These are phyloP conservation scores for Metellina segmentata DNA, from an alignment of 2,888 invertebrate genomes.

Conservation along the genomic window DNA sequence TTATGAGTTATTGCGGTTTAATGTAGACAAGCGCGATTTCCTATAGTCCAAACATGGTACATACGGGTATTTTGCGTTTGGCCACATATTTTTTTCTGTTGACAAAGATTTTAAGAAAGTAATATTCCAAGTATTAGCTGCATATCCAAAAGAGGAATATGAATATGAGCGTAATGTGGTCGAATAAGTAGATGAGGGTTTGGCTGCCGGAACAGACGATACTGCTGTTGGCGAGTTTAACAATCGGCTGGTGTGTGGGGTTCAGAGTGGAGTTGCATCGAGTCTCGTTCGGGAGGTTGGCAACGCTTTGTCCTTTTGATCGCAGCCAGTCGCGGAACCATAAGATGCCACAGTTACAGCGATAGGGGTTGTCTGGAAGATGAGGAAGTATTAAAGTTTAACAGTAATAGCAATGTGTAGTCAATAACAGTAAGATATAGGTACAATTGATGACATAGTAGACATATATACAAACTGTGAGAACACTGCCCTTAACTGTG, in stretches of 20 bases:
- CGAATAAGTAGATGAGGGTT: background rate
- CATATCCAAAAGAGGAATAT: background rate
- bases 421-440: too few species aligned
- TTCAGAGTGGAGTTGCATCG: constrained; percentile 66
- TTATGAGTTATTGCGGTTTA: too few species aligned
- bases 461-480: too few species aligned
- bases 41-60: too few species aligned
- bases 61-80: too few species aligned
- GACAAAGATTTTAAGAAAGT: too few species aligned
- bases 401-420: background rate
- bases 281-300: constrained; percentile 76
- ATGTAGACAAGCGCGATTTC: too few species aligned
- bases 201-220: constrained; percentile 31
- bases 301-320: constrained; percentile 68
- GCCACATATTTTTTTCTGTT: too few species aligned
- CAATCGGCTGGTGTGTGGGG: constrained; percentile 66
- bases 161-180: background rate
- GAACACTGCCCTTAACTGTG: too few species aligned
- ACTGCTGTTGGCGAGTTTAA: constrained; percentile 67
- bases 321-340: constrained; percentile 88
- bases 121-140: constrained; percentile 29
- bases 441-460: too few species aligned
- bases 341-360: constrained; percentile 92
- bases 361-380: constrained; percentile 89
- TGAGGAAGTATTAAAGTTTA: constrained; percentile 1